Evolutionary conservation across 2,888 invertebrate species (phyloP).

Genomic region (Eulithis prunata): DNA sequence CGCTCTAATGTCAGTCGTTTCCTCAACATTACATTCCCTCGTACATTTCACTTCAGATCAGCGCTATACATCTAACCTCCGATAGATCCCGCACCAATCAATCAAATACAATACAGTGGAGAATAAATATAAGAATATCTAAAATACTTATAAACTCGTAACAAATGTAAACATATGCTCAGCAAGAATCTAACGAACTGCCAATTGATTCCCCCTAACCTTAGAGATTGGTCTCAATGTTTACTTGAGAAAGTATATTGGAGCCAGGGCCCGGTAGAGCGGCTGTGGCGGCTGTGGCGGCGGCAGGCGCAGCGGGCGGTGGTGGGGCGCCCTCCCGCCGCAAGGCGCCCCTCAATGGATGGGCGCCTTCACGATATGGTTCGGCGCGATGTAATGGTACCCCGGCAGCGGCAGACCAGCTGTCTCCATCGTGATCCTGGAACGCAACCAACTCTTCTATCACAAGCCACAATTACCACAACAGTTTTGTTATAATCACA

Average conservation of each 20-base stretch:
- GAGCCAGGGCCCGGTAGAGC: constrained; percentile 72
- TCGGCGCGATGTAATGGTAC: constrained; percentile 96
- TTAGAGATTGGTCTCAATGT: constrained; percentile 64
- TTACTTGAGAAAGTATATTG: constrained; percentile 75
- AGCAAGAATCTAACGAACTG: constrained; percentile 66
- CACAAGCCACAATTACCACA: background rate
- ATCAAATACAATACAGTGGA: constrained; percentile 79
- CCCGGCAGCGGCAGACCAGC: constrained; percentile 95
- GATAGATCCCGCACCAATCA: constrained; percentile 62
- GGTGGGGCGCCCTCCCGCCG: constrained; percentile 54
- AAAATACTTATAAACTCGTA: constrained; percentile 87
- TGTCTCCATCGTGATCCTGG: constrained; percentile 97
- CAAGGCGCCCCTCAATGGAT: constrained; percentile 89
- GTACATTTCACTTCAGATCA: constrained; percentile 42
- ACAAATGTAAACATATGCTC: constrained; percentile 84
- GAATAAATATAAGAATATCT: constrained; percentile 89
- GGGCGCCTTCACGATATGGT: constrained; percentile 96
- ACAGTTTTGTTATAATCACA: background rate
- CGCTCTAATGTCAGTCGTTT: constrained; percentile 72
- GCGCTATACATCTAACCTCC: constrained; percentile 42
- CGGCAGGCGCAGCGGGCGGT: constrained; percentile 50
- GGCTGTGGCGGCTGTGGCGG: constrained; percentile 55
- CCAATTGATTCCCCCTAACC: constrained; percentile 67
- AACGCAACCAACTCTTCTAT: constrained; percentile 56
- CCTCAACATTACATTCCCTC: constrained; percentile 48